A percentile compares a stretch with the other conserved stretches of the same genome.
These are phyloP conservation scores for Rhipidura dahli DNA, from an alignment of 2,113 vertebrate genomes.

Conservation along the genomic window DNA sequence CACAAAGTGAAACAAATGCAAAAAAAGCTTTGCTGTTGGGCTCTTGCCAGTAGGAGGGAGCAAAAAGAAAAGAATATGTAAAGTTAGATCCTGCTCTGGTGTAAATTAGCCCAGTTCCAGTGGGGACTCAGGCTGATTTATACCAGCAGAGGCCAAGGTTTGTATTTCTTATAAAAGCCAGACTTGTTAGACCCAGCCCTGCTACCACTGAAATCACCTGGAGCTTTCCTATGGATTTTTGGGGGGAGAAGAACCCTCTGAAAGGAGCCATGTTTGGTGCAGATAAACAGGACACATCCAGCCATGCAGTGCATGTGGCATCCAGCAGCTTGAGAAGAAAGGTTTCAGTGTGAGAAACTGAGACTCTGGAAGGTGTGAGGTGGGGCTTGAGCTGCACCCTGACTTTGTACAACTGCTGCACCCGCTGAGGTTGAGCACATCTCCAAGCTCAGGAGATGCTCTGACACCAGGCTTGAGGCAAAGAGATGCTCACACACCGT, in stretches of 20 bases:
- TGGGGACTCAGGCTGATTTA: slow-evolving; percentile 38
- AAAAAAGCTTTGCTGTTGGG: slow-evolving; percentile 35
- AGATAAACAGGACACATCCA: background rate
- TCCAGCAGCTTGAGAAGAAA: background rate
- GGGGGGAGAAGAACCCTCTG: background rate
- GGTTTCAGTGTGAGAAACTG: background rate
- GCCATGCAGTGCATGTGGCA: background rate
- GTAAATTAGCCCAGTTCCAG: slow-evolving; percentile 54
- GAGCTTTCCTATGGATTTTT: background rate
- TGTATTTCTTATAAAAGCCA: background rate
- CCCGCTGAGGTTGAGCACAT: fast-evolving
- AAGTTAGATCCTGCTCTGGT: slow-evolving; percentile 27
- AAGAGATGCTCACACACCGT: background rate
- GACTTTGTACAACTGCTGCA: background rate
- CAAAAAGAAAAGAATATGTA: slow-evolving; percentile 19
- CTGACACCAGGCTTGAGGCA: background rate
- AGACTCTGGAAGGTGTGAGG: background rate
- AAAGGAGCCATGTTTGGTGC: background rate
- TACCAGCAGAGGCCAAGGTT: background rate
- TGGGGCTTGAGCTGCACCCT: background rate
- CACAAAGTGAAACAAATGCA: slow-evolving; percentile 56
- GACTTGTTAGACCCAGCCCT: background rate
- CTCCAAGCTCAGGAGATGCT: background rate
- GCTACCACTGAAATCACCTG: background rate
- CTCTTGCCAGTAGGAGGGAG: slow-evolving; percentile 6